phyloP scores from a whole-genome alignment of 2,797 vertebrate genomes.

The Lithobates pipiens region DNA sequence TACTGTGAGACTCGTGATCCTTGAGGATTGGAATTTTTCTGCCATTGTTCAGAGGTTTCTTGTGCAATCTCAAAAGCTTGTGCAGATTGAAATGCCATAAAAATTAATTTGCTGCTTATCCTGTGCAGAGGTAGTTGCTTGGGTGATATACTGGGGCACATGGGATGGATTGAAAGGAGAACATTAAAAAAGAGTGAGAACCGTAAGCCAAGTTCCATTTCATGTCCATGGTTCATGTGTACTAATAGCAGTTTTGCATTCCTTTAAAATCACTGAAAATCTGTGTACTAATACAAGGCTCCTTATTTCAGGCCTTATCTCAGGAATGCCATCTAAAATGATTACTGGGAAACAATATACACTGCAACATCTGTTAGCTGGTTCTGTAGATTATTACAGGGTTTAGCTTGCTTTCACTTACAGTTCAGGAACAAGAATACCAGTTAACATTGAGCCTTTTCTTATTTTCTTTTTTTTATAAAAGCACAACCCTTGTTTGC shows the following conservation, averaged over 20 bases:
- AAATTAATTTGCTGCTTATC: not conserved
- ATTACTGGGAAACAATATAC: conserved; percentile 8
- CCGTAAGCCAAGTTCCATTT: not conserved
- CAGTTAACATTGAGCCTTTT: conserved; percentile 42
- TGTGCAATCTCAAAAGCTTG: not conserved
- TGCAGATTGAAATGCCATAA: not conserved
- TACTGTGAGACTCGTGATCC: not conserved
- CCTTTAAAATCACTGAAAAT: conserved; percentile 6
- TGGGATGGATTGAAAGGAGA: not conserved
- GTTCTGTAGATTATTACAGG: not conserved
- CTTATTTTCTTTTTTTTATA: conserved; percentile 27
- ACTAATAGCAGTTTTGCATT: not conserved
- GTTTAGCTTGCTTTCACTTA: not conserved
- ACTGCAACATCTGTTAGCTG: not conserved
- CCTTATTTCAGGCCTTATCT: conserved; percentile 24
- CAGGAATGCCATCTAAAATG: conserved; percentile 29
- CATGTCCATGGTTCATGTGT: not conserved
- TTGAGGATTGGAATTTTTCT: not conserved
- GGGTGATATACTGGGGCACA: not conserved
- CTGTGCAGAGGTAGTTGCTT: not conserved
- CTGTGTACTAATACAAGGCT: not conserved
- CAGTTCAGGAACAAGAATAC: conserved; percentile 1
- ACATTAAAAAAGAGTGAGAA: not conserved
- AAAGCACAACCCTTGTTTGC: conserved; percentile 45
- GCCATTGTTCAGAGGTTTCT: not conserved